Conservation (phyloP, 2,113 vertebrate species). For the Coryphaenoides rupestris region DNA sequence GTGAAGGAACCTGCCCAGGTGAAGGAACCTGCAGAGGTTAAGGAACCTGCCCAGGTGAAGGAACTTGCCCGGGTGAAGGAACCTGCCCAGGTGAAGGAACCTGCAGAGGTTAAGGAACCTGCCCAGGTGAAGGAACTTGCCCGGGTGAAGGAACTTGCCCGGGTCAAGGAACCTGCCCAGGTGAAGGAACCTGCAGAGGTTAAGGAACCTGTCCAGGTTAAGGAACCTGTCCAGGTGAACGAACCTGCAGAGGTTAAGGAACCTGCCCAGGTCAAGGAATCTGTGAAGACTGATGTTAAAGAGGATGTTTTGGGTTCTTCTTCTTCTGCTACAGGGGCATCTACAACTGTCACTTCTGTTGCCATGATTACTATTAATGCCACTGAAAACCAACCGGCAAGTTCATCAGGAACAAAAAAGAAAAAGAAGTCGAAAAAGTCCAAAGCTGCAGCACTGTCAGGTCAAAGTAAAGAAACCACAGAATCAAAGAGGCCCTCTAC, state of each 20-base stretch:
- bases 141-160: too few relatives aligned
- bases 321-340: too few relatives aligned
- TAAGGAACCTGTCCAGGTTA: conserved; percentile 19
- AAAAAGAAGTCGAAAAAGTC: conserved; percentile 73
- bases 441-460: conserved; percentile 46
- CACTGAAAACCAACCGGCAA: conserved; percentile 42
- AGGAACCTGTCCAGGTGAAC: conserved; percentile 30
- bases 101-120: background rate
- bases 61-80: too few relatives aligned
- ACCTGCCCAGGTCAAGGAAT: conserved; percentile 28
- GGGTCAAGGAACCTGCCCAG: conserved; percentile 21
- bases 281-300: conserved; percentile 37
- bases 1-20: too few relatives aligned
- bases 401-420: conserved; percentile 55
- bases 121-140: background rate
- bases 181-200: conserved; percentile 23
- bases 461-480: conserved; percentile 49
- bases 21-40: too few relatives aligned
- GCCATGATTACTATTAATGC: conserved; percentile 9
- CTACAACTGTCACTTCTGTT: conserved; percentile 11
- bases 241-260: conserved; percentile 9
- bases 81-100: too few relatives aligned
- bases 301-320: conserved; percentile 31
- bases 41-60: conserved; percentile 15
- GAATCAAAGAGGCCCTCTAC: too few relatives aligned